Conservation (phyloP, 2,113 vertebrate species). For the Callipepla squamata region DNA sequence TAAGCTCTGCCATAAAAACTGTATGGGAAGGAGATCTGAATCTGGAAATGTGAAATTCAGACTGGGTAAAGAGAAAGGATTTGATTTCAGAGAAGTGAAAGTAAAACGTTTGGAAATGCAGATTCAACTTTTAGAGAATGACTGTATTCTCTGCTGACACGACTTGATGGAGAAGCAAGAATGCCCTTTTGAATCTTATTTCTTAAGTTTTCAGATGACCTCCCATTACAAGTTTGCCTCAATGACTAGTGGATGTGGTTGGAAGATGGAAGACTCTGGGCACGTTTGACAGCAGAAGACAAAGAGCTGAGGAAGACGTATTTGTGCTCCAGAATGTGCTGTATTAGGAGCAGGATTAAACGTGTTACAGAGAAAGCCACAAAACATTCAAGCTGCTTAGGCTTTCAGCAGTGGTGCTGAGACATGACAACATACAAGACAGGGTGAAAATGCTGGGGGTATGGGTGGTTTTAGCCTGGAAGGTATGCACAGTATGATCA, state of each 20-base stretch:
- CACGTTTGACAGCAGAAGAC: neutral
- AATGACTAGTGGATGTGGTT: neutral
- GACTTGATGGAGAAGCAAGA: neutral
- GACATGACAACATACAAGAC: neutral
- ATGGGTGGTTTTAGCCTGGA: neutral
- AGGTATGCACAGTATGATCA: neutral
- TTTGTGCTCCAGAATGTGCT: neutral
- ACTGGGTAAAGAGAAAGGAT: neutral
- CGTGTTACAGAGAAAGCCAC: neutral
- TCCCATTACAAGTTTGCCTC: neutral
- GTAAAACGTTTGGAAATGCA: neutral
- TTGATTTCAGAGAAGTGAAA: neutral
- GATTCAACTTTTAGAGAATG: neutral
- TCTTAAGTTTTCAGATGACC: neutral
- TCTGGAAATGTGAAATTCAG: neutral
- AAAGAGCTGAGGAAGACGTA: neutral
- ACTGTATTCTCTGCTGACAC: neutral
- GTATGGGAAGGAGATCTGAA: accelerated
- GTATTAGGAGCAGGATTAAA: neutral
- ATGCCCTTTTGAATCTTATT: neutral
- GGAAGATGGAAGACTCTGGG: neutral
- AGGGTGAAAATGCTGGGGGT: neutral
- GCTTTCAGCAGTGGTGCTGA: neutral
- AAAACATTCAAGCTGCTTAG: neutral
- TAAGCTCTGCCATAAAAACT: accelerated